Base-by-base conservation (phyloP, 2,797 vertebrate species). In the Caiman crocodilus region DNA sequence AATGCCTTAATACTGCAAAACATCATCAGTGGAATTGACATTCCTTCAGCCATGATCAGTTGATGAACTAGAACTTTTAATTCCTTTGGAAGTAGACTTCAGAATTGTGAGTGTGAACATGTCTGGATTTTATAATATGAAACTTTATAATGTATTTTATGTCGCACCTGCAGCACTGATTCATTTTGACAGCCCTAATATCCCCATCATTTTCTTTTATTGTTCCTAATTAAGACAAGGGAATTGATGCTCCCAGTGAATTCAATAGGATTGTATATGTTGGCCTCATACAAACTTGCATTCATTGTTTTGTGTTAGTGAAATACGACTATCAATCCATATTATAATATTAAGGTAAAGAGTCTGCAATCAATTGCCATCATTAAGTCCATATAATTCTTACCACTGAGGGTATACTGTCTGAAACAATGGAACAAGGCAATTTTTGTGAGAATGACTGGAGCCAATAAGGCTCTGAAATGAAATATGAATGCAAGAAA, bases 171-270 rank as follows among this genome's bases (percentile, higher is more conserved):
- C 6, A 87, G 25, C 69, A 90, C 25, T 84, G 79, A 93, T 88
- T 93, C 25, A 82, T 87, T 93, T 76, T 90, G 92, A 91, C 89
- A 94, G 65, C n/a, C 87, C 55, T 83, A 92, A 94, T 76, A 94
- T 82, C 26, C 23, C 77, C 78, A 77, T 30, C 4, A 42, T 88
- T 92, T 90, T 69, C 55, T 87, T 89, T 83, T 79, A 82, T 63
- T 92, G 81, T 73, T 28, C 65, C 42, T 58, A 69, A 6, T 89
- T 90, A 92, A 80, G 69, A 80, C 20, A 84, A 17, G 55, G 15
- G 76, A 93, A 92, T 83, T 87, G 75, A 87, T 85, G 86, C 14
- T 90, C 57, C 76, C 80, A 75, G 20, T 21, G 76, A 92, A 89
- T 88, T 50, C 82, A 89, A 90, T 65, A 86, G 42, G 80, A 84